phyloP scores from a whole-genome alignment of 1,140 invertebrate genomes.

The Solenopsis invicta region DNA sequence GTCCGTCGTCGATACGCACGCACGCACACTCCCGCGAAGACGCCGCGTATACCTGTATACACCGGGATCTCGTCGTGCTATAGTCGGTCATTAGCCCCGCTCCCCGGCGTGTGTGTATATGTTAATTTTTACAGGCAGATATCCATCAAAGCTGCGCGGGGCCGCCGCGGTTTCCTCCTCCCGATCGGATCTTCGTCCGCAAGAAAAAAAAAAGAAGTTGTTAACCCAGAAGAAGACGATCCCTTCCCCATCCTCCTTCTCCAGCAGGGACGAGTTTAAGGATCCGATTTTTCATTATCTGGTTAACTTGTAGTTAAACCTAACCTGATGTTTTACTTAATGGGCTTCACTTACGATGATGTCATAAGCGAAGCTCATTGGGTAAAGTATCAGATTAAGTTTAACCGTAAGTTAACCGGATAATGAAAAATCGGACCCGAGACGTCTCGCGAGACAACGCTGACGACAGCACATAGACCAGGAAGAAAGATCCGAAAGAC shows the following conservation, averaged over 20 bases:
- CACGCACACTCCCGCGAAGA: slow-evolving; percentile 31
- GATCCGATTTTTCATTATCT: not conserved
- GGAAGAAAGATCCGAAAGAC: too few relatives aligned
- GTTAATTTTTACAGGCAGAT: slow-evolving; percentile 58
- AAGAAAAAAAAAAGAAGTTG: not conserved
- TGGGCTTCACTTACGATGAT: too few relatives aligned
- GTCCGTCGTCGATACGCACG: slow-evolving; percentile 71
- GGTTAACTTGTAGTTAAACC: too few relatives aligned
- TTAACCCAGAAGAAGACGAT: slow-evolving; percentile 11
- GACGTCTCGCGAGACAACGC: too few relatives aligned
- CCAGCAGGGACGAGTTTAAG: not conserved
- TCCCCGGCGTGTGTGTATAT: slow-evolving; percentile 51
- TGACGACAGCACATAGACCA: not conserved
- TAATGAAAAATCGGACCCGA: too few relatives aligned
- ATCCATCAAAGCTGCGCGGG: slow-evolving; percentile 39
- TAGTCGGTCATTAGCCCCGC: slow-evolving; percentile 72
- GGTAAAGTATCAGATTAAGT: too few relatives aligned
- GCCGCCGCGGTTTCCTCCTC: slow-evolving; percentile 52
- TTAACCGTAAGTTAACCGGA: too few relatives aligned
- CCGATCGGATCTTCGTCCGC: slow-evolving; percentile 21
- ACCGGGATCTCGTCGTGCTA: slow-evolving; percentile 21
- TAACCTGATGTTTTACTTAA: too few relatives aligned
- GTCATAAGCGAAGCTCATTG: too few relatives aligned
- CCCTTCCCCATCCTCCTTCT: not conserved
- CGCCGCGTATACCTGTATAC: not conserved